Evolutionary conservation across 2,113 vertebrate species (phyloP), one percentile per base, ranked within the genome.

Genomic region (Bostrychus sinensis): DNA sequence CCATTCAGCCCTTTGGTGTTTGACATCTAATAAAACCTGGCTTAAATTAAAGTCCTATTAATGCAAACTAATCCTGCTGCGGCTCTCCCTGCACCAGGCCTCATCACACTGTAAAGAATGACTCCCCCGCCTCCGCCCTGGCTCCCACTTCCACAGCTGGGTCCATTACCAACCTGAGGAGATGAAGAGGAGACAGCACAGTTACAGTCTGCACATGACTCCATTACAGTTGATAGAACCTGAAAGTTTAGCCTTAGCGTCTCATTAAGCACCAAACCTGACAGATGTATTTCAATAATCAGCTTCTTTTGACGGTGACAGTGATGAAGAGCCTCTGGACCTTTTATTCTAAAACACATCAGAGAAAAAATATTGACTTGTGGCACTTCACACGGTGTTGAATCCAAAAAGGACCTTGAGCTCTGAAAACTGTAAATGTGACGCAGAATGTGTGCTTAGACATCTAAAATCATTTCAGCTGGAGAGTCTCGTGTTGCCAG

Each of bases 31-130:
- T 88, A 88, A 87, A 62, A 70, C 64, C 39, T 38, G 84, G 77
- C 74, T 86, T 86, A 82, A 81, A 86, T 87, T 86, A 85, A 87
- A 86, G 78, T 70, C 78, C 81, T 66, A 75, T 82, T 88, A 88
- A 88, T 81, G 77, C 83, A 78, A 74, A 46, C 80, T 86, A 90
- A 90, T 87, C 77, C 22, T 58, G 70, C 64, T 69, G 55, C 68
- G 62, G 73, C 34, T 64, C 60, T 75, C 74, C 55, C 41, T 63
- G 46, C 67, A 39, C 38, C 50, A 43, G 14, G 20, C 56, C 56
- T 77, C 38, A 53, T 81, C 45, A 11, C 59, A 56, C 67, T 45
- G 53, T 32, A 46, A 76, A 54, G 72, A 78, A 78, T 83, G 78
- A 70, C 8, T 20, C n/a, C 64, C 45, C 2, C 46, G 39, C 66